Evolutionary conservation across 2,113 vertebrate species (phyloP).

Genomic region (Varanus salvator): DNA sequence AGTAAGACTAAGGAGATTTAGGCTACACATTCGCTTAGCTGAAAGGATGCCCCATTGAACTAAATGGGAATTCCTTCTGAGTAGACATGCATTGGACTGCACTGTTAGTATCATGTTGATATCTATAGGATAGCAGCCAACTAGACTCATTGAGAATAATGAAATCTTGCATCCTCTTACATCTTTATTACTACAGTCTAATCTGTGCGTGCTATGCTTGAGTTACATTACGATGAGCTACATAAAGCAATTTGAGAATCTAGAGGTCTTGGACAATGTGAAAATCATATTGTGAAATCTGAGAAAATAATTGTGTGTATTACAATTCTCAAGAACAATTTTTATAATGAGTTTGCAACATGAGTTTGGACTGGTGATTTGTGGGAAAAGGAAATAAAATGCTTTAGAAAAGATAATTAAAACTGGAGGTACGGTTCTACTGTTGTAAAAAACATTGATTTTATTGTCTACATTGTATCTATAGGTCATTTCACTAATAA

Average conservation of each 20-base stretch:
- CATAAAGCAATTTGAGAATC: constrained; percentile 23
- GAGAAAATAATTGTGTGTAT: constrained; percentile 41
- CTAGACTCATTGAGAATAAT: background rate
- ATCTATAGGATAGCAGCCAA: background rate
- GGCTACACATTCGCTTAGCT: too few species aligned
- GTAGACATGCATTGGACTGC: too few species aligned
- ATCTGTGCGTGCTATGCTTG: background rate
- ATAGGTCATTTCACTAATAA: background rate
- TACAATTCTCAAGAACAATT: constrained; percentile 31
- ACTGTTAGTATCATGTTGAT: background rate
- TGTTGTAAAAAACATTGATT: background rate
- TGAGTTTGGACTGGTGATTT: background rate
- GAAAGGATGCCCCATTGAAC: background rate
- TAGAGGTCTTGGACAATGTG: constrained; percentile 42
- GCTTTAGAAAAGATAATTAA: background rate
- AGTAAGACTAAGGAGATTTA: background rate
- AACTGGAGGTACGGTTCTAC: background rate
- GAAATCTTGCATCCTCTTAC: background rate
- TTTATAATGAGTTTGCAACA: constrained; percentile 54
- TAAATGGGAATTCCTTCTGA: background rate
- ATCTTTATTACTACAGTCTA: background rate
- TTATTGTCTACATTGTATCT: background rate
- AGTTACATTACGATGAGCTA: background rate
- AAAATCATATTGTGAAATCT: constrained; percentile 49
- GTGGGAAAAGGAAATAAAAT: background rate